Percentiles rank a stretch among this genome's conserved stretches.
Evolutionary conservation across 2,113 vertebrate genomes (phyloP).

Genomic region (Thalassoma bifasciatum): DNA sequence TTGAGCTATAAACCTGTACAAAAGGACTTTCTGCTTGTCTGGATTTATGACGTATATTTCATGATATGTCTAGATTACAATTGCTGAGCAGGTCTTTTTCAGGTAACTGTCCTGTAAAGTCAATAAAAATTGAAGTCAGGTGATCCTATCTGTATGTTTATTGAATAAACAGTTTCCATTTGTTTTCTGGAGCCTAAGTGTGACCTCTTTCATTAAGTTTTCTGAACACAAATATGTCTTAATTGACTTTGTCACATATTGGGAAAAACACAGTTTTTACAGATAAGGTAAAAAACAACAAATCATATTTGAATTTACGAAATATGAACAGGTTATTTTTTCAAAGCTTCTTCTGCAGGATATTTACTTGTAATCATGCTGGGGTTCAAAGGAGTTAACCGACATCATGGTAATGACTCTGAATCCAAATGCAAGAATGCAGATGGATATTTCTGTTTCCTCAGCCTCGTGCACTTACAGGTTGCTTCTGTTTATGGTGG

Average conservation of each 20-base stretch:
- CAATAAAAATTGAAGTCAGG: conserved; percentile 6
- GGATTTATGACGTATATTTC: too few species aligned
- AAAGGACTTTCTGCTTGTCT: too few species aligned
- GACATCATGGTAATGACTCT: conserved; percentile 39
- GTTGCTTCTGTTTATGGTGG: conserved; percentile 70
- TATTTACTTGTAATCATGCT: background rate
- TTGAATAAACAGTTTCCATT: conserved; percentile 17
- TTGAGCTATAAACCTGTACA: too few species aligned
- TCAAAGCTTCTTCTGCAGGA: background rate
- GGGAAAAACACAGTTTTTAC: too few species aligned
- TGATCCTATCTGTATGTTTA: conserved; percentile 18
- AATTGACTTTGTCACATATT: background rate
- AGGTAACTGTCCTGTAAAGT: conserved; percentile 7
- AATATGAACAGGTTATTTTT: too few species aligned
- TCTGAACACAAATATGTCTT: background rate
- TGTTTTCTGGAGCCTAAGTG: conserved; percentile 9
- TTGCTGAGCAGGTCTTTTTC: background rate
- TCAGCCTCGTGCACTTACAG: conserved; percentile 62
- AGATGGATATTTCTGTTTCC: conserved; percentile 60
- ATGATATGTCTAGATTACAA: too few species aligned
- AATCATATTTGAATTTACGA: too few species aligned
- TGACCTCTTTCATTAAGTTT: background rate
- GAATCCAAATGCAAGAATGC: conserved; percentile 65
- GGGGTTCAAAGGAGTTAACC: conserved; percentile 24
- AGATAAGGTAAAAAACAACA: too few species aligned